Conservation (phyloP, 2,113 vertebrate genomes). For the Oryzias melastigma region DNA sequence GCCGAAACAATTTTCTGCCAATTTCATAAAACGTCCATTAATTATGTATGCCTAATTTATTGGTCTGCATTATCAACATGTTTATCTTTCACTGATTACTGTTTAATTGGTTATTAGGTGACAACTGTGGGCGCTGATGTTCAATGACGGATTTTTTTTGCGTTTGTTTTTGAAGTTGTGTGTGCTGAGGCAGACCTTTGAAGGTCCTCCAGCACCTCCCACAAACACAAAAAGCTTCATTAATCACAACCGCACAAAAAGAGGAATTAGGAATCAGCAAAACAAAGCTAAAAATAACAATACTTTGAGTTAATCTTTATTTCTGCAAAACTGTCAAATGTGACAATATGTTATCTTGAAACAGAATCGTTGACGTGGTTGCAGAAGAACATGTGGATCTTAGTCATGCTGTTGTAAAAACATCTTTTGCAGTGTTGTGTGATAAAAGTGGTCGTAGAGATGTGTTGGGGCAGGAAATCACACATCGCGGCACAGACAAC, state of each 20-base stretch:
- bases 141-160: conserved; percentile 15
- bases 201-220: conserved; percentile 21
- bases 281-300: conserved; percentile 5
- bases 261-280: conserved; percentile 6
- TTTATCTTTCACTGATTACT: conserved; percentile 54
- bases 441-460: conserved; percentile 6
- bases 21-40: conserved; percentile 59
- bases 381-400: conserved; percentile 4
- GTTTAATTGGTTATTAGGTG: conserved; percentile 61
- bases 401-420: conserved; percentile 3
- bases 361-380: not conserved
- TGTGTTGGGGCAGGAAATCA: conserved; percentile 20
- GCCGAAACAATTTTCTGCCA: conserved; percentile 41
- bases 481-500: conserved; percentile 14
- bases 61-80: conserved; percentile 60
- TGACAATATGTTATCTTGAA: not conserved
- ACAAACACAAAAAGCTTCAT: conserved; percentile 12
- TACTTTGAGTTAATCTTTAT: not conserved
- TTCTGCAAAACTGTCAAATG: not conserved
- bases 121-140: conserved; percentile 27
- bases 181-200: conserved; percentile 21
- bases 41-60: conserved; percentile 64
- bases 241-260: conserved; percentile 27
- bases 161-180: conserved; percentile 26
- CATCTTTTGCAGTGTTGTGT: not conserved